phyloP scores from a whole-genome alignment of 2,797 vertebrate genomes.

The Melanotaenia parkinsoni region DNA sequence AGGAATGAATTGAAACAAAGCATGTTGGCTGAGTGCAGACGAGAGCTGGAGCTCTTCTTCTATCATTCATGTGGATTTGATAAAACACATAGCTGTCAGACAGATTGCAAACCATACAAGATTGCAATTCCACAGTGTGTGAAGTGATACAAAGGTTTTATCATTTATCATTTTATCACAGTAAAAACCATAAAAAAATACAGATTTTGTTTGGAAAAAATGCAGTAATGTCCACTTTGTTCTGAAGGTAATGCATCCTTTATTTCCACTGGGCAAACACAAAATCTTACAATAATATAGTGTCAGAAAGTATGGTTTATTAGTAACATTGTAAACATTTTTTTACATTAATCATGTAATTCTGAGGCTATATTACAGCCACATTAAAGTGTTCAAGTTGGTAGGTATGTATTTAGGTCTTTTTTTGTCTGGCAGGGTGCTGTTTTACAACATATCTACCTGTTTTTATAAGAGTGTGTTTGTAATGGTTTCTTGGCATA shows the following conservation, averaged over 20 bases:
- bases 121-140: conserved; percentile 71
- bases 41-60: conserved; percentile 26
- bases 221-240: conserved; percentile 33
- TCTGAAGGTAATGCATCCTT: background rate
- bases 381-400: no score
- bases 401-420: no score
- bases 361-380: no score
- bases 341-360: no score
- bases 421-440: background rate
- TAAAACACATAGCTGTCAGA: conserved; percentile 38
- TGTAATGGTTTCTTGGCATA: conserved; percentile 79
- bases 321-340: background rate
- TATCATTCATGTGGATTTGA: conserved; percentile 54
- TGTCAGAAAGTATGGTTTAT: background rate
- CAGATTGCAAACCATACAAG: conserved; percentile 37
- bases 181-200: conserved; percentile 56
- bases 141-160: conserved; percentile 66
- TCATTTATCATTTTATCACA: conserved; percentile 1
- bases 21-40: conserved; percentile 24
- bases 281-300: background rate
- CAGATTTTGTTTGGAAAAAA: conserved; percentile 57
- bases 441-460: conserved; percentile 52
- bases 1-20: conserved; percentile 16
- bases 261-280: conserved; percentile 24
- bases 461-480: conserved; percentile 77